These are phyloP conservation scores for Pachyrhynchus sulphureomaculatus DNA, from an alignment of 1,140 invertebrate species.

Conservation along the genomic window DNA sequence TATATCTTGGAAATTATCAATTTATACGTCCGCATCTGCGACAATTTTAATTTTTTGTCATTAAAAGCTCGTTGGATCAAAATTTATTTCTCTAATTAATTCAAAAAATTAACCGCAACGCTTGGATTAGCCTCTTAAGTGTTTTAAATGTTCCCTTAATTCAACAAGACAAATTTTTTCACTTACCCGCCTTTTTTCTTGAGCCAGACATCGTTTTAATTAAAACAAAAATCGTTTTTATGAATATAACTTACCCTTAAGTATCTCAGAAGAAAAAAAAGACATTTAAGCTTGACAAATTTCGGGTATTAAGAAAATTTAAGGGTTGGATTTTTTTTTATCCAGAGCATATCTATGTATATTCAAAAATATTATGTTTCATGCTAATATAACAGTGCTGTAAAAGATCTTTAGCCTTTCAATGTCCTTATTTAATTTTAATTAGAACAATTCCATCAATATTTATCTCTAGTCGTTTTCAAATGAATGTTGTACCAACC, in stretches of 20 bases:
- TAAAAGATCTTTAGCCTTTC: too few relatives aligned
- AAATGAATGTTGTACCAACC: too few relatives aligned
- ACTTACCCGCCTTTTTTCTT: background rate
- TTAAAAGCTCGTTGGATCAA: constrained; percentile 43
- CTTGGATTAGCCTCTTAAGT: constrained; percentile 21
- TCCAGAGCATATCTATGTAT: too few relatives aligned
- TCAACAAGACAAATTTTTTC: constrained; percentile 26
- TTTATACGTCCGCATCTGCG: constrained; percentile 47
- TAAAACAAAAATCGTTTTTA: constrained; percentile 21
- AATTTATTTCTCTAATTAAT: constrained; percentile 47
- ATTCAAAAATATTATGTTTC: too few relatives aligned
- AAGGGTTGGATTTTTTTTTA: constrained; percentile 10
- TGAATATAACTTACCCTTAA: background rate
- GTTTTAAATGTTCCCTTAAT: constrained; percentile 16
- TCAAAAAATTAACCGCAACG: constrained; percentile 44
- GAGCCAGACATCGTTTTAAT: constrained; percentile 18
- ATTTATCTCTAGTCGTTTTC: too few relatives aligned
- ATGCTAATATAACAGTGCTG: too few relatives aligned
- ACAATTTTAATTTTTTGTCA: constrained; percentile 49
- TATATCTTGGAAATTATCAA: constrained; percentile 48
- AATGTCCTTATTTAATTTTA: too few relatives aligned
- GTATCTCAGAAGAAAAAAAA: background rate
- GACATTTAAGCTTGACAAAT: background rate
- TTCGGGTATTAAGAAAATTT: background rate
- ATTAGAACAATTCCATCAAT: too few relatives aligned